phyloP scores from a whole-genome alignment of 2,888 invertebrate genomes.

The Latheticus oryzae region DNA sequence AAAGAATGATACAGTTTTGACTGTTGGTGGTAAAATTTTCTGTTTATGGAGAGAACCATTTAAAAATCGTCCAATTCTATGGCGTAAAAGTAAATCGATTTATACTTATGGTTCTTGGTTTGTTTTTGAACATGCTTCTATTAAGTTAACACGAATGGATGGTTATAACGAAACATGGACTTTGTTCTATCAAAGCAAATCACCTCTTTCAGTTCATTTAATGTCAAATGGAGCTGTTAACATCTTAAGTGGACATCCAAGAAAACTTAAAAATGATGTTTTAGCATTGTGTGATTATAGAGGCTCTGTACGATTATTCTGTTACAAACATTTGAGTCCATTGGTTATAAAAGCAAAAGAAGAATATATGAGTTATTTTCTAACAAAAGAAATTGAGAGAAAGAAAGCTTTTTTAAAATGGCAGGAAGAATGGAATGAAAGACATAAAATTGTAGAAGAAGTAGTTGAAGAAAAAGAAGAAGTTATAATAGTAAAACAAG shows the following conservation, averaged over 20 bases:
- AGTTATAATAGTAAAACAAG: slow-evolving; percentile 59
- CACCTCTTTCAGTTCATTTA: slow-evolving; percentile 52
- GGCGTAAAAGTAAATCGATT: slow-evolving; percentile 72
- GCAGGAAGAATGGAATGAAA: slow-evolving; percentile 71
- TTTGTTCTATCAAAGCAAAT: slow-evolving; percentile 76
- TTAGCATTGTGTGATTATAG: slow-evolving; percentile 77
- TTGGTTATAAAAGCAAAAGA: slow-evolving; percentile 54
- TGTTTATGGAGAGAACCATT: slow-evolving; percentile 79
- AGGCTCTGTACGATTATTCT: slow-evolving; percentile 76
- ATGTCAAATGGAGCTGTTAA: slow-evolving; percentile 51
- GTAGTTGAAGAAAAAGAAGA: slow-evolving; percentile 60
- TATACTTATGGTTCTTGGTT: slow-evolving; percentile 70
- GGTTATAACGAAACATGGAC: slow-evolving; percentile 88
- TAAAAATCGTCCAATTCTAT: slow-evolving; percentile 72
- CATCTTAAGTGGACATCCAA: slow-evolving; percentile 48
- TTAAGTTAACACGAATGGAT: slow-evolving; percentile 78
- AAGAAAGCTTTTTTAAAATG: slow-evolving; percentile 69
- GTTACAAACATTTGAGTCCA: slow-evolving; percentile 63
- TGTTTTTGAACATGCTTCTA: slow-evolving; percentile 43
- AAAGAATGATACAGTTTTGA: slow-evolving; percentile 72
- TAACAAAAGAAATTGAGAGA: slow-evolving; percentile 69
- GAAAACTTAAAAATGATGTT: slow-evolving; percentile 68
- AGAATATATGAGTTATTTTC: slow-evolving; percentile 64
- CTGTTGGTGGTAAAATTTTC: slow-evolving; percentile 80
- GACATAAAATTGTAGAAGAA: slow-evolving; percentile 63